Evolutionary conservation across 1,140 invertebrate genomes (phyloP).

Genomic region (Phocides pigmalion): DNA sequence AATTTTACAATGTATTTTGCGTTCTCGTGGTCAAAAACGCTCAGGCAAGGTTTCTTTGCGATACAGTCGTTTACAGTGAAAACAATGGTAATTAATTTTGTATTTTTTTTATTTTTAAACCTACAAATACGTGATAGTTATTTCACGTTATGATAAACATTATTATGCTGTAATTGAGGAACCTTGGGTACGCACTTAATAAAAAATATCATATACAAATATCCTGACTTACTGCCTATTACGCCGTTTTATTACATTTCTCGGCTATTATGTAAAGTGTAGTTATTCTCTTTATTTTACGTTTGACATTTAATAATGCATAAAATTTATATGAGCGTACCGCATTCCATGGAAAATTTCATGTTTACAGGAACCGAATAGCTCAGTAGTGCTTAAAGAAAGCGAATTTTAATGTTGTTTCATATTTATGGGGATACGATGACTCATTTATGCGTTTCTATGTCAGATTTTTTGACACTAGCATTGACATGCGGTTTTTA

Average conservation of each 20-base stretch:
- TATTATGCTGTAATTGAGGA: too few relatives aligned
- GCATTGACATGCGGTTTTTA: too few relatives aligned
- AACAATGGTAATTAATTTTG: too few relatives aligned
- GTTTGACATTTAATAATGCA: slow-evolving; percentile 23
- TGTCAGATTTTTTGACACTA: too few relatives aligned
- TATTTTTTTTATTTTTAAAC: too few relatives aligned
- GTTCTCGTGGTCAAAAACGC: too few relatives aligned
- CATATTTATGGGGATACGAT: neutral
- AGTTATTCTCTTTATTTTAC: slow-evolving; percentile 1
- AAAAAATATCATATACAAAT: neutral
- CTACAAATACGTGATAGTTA: too few relatives aligned
- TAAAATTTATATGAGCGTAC: slow-evolving; percentile 22
- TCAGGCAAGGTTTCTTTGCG: too few relatives aligned
- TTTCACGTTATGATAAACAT: too few relatives aligned
- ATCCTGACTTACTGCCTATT: neutral
- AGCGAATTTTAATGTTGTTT: slow-evolving; percentile 3
- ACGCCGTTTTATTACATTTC: neutral
- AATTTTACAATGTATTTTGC: too few relatives aligned
- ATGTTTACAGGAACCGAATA: slow-evolving; percentile 7
- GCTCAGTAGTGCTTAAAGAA: neutral
- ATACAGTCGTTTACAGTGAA: too few relatives aligned
- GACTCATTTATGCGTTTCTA: neutral
- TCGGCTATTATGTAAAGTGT: neutral
- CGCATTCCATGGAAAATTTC: slow-evolving; percentile 10
- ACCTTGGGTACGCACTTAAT: neutral